A percentile compares a stretch with the other conserved stretches of the same genome.
Conservation (phyloP, 2,113 vertebrate species). For the Ciconia boyciana region DNA sequence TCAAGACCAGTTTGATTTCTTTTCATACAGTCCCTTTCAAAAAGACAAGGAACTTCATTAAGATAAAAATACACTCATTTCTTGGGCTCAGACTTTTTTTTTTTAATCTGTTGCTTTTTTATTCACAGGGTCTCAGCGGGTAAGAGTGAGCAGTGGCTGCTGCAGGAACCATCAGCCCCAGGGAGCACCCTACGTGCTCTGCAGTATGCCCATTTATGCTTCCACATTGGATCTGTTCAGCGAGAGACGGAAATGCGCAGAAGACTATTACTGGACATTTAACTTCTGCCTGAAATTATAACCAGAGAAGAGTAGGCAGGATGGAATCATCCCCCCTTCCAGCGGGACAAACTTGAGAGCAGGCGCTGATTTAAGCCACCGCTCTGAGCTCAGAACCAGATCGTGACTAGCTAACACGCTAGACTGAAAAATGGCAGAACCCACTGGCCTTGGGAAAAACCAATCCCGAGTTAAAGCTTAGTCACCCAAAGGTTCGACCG, state of each 20-base stretch:
- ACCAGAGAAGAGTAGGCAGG: not conserved
- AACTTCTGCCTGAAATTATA: not conserved
- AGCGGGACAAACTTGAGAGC: not conserved
- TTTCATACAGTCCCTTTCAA: not conserved
- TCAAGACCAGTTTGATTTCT: not conserved
- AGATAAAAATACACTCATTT: not conserved
- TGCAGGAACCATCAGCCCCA: not conserved
- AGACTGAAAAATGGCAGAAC: not conserved
- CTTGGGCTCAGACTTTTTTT: not conserved
- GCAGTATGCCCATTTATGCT: not conserved
- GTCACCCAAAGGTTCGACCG: not conserved
- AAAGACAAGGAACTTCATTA: not conserved
- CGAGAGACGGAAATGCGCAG: not conserved
- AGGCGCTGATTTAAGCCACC: not conserved
- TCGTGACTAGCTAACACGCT: rapidly evolving
- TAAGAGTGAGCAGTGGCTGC: not conserved
- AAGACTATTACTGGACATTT: not conserved
- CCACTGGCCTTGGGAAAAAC: not conserved
- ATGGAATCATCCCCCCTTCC: not conserved
- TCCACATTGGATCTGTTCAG: not conserved
- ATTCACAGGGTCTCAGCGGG: not conserved
- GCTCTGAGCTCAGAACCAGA: not conserved
- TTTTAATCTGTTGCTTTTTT: not conserved
- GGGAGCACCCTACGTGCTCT: rapidly evolving
- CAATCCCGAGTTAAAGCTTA: not conserved